Evolutionary conservation across 35 echinoderm and acorn worm species (phyloP), one percentile per base, ranked within the genome.

Genomic region (Anneissia japonica): DNA sequence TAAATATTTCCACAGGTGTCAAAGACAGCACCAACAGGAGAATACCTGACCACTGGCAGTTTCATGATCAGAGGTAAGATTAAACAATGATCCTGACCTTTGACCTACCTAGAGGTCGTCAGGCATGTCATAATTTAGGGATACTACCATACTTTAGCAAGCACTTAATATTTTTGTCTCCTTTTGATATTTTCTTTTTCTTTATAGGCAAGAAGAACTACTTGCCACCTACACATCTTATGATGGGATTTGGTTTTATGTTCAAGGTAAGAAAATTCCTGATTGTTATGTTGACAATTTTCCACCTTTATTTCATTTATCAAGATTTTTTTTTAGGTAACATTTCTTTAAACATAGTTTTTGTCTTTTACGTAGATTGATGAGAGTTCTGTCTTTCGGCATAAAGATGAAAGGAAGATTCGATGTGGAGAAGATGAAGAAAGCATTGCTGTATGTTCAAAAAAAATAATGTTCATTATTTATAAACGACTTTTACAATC

Each of bases 161-260:
- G 29, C 7, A 29, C n/a, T 13, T 13, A 6, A 28, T 13, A 76
- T 10, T 11, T 11, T 76, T 10, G 29, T 13, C 12, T 13, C n/a
- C n/a, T n/a, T n/a, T n/a, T n/a, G n/a, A n/a, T n/a, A n/a, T n/a
- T 74, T 88, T 39, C 29, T 84, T 90, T 84, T 23, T 84, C 32
- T 84, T 86, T 83, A 21, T 72, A 99, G 96, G 96, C 17, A 99
- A 99, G 80, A 99, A 99, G 85, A 99, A 99, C 45, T 99, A 91
- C 74, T 81, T 99, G 5, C 96, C 96, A 73, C 96, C 96, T 32
- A 83, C 89, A 41, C 92, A 99, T 82, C 87, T 99, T 23, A 84
- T 94, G 78, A 99, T 99, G 96, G 96, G 96, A 9, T 99, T 99
- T 94, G 96, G 96, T 4, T 94, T 99, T 84, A 37, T 94, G 38